Evolutionary conservation across 2,888 invertebrate species (phyloP).

Genomic region (Dinocampus coccinellae): DNA sequence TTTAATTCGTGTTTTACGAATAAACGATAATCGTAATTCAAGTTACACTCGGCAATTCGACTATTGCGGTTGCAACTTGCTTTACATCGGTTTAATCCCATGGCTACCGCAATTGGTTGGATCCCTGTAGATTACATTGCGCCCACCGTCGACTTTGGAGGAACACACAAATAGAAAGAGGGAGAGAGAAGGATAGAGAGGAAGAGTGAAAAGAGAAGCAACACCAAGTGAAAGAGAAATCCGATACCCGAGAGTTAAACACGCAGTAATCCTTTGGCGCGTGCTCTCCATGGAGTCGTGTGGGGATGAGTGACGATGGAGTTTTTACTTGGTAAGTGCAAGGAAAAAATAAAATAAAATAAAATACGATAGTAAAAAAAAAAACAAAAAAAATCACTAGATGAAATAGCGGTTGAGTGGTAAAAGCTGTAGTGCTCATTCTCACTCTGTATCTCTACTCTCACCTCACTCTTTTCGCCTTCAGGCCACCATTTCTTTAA

Average conservation of each 20-base stretch:
- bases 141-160: constrained; percentile 5
- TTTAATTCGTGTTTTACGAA: not conserved
- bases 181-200: not conserved
- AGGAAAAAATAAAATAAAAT: not conserved
- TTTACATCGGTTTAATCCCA: constrained; percentile 30
- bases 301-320: constrained; percentile 1
- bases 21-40: constrained; percentile 33
- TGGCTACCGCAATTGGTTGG: constrained; percentile 24
- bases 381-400: not conserved
- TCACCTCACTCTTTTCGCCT: not conserved
- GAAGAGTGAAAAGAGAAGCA: not conserved
- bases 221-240: not conserved
- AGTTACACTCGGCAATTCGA: constrained; percentile 24
- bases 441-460: constrained; percentile 22
- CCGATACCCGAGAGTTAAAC: constrained; percentile 12
- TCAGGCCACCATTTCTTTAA: constrained; percentile 47
- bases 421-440: not conserved
- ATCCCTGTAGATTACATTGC: constrained; percentile 32
- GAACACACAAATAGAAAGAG: not conserved
- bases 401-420: not conserved
- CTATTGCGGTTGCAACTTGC: constrained; percentile 16
- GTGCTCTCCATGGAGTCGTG: constrained; percentile 9
- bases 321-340: not conserved
- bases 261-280: constrained; percentile 21
- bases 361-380: not conserved